Evolutionary conservation across 2,888 invertebrate genomes (phyloP).

Genomic region (Drosophila putrida): DNA sequence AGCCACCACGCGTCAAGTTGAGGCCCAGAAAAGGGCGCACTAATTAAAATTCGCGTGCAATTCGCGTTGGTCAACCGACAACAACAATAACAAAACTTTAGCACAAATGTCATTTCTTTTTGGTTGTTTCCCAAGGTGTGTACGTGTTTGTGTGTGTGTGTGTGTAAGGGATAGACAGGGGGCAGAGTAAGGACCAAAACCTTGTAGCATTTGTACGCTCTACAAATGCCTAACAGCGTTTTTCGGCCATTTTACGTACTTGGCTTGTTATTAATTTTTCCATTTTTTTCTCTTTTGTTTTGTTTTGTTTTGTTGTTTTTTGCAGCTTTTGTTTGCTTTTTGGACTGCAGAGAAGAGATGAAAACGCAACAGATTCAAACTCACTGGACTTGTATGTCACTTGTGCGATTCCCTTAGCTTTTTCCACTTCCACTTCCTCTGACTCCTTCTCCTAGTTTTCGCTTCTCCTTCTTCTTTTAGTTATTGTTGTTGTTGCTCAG

Average conservation of each 20-base stretch:
- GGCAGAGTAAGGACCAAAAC: not conserved
- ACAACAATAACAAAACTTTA: slow-evolving; percentile 56
- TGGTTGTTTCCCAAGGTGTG: slow-evolving; percentile 42
- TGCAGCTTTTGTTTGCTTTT: slow-evolving; percentile 40
- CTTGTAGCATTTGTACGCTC: slow-evolving; percentile 43
- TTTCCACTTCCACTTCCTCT: not conserved
- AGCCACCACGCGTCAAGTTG: not conserved
- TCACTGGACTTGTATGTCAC: slow-evolving; percentile 66
- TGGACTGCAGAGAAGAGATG: slow-evolving; percentile 11
- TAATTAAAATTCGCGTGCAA: slow-evolving; percentile 81
- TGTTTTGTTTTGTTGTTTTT: slow-evolving; percentile 2
- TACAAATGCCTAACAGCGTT: slow-evolving; percentile 69
- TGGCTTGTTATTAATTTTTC: slow-evolving; percentile 67
- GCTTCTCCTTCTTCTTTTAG: slow-evolving; percentile 12
- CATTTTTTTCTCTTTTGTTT: slow-evolving; percentile 11
- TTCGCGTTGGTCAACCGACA: slow-evolving; percentile 76
- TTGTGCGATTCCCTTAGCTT: slow-evolving; percentile 53
- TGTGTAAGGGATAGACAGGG: not conserved
- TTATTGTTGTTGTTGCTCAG: slow-evolving; percentile 54
- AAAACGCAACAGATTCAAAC: slow-evolving; percentile 33
- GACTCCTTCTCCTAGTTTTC: not conserved
- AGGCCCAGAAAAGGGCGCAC: slow-evolving; percentile 58
- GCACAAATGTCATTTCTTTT: slow-evolving; percentile 78
- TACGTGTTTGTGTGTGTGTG: slow-evolving; percentile 3
- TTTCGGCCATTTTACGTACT: slow-evolving; percentile 67